Evolutionary conservation across 2,113 vertebrate genomes (phyloP), one percentile per base, ranked within the genome.

Genomic region (Brachyistius frenatus): DNA sequence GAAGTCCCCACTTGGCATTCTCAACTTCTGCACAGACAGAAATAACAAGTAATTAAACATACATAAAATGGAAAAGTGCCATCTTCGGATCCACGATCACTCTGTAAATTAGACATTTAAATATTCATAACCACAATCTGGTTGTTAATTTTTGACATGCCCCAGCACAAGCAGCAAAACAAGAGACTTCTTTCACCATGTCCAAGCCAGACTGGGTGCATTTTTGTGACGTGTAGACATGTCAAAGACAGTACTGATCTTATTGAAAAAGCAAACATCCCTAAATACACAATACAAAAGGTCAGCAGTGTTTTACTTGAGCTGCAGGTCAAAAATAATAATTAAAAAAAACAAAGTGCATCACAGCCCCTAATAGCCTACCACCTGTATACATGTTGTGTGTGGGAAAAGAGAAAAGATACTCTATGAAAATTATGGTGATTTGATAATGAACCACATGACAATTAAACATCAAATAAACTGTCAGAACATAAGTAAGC

Each of bases 1-100:
- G 49, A 88, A 78, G 76, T 98, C 97, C 90, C 95, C 95, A 52
- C 92, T 96, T 91, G 97, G 96, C 86, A 97, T 95, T 88, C 96
- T 98, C 87, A 99, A 90, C 89, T 96, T 99, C 97, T 99, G 91
- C 82, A 86, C 16, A 33, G 55, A 54, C 13, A 80, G 53, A 55
- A 55, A 61, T 61, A 77, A 31, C n/a, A 58, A 66, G 2, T 4
- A 44, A 66, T 61, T 1, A 75, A 58, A 56, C 2, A 62, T 4
- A 1, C 3, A 39, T 7, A 11, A 4, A 14, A 32, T 23, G 23
- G 32, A 7, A 11, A 58, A 15, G 1, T 0, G 23, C 4, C 3
- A 11, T 4, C 10, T 49, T 14, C 47, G 7, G 14, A 23, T 23
- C 7, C 7, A 47, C 0, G 76, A 6, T 66, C 13, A 53, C 4